Base-by-base conservation (phyloP, 2,113 vertebrate genomes). In the Natator depressus region DNA sequence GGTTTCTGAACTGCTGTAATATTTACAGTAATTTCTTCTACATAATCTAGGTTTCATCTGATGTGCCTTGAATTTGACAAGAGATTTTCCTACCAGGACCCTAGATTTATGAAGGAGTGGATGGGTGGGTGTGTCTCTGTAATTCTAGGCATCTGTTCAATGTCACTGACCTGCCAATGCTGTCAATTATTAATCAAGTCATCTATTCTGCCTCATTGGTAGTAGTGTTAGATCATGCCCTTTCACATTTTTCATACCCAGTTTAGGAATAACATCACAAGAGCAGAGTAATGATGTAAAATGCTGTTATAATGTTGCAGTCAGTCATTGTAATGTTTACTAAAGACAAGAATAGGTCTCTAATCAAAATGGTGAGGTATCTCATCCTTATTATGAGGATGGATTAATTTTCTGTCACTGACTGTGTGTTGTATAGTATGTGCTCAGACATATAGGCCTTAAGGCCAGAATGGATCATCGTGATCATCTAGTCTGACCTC, bases 241-340 rank as follows among this genome's bases (percentile, higher is more conserved):
- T 96, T 89, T 92, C 79, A 87, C 78, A 87, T 96, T 93, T 92
- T 91, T 97, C 95, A 94, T 51, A 93, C 59, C 14, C 79, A 89
- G 3, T 96, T 96, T 93, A 57, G 54, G 59, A 91, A 62, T 87
- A 89, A 78, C 62, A 93, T 94, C 92, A 96, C 50, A 91, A 94
- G 84, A 94, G 22, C n/a, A 76, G 80, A 93, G 50, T 89, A 82
- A 89, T 95, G 94, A 85, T 49, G 62, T 92, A 81, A 72, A 82
- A 46, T 47, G 14, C 12, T 82, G 86, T 86, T 95, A 82, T 2
- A 92, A 90, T 80, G 57, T 88, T 90, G 38, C 42, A 80, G 49
- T 84, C 81, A 95, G 87, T 93, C 51, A 91, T 85, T 80, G 88
- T 95, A 95, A 94, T 95, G 29, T 5, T 42, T 20, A 3, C 17